A percentile compares a stretch with the other conserved stretches of the same genome.
phyloP scores from a whole-genome alignment of 2,797 vertebrate species.

The Tarsius wallacei region DNA sequence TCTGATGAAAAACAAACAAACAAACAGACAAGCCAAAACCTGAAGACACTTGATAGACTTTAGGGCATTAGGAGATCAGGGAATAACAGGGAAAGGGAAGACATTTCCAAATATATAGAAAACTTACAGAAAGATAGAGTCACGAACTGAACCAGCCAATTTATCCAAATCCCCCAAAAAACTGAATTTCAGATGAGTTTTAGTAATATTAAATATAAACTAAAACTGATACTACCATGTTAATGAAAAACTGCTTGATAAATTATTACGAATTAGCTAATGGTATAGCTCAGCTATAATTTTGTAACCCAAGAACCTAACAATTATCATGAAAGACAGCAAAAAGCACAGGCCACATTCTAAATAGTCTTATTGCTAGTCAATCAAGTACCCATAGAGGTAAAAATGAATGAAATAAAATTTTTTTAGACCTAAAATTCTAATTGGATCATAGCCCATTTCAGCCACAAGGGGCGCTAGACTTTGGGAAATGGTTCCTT shows the following conservation, averaged over 20 bases:
- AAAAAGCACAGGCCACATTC: not conserved
- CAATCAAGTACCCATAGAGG: not conserved
- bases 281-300: not conserved
- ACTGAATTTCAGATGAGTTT: not conserved
- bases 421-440: not conserved
- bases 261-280: not conserved
- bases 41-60: not conserved
- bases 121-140: not conserved
- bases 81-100: not conserved
- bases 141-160: not conserved
- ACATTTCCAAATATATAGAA: not conserved
- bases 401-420: not conserved
- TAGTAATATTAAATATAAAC: not conserved
- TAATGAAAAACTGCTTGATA: not conserved
- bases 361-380: not conserved
- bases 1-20: too few species aligned
- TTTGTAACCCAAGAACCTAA: not conserved
- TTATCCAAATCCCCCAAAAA: not conserved
- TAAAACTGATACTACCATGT: not conserved
- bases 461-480: too few species aligned
- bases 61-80: not conserved
- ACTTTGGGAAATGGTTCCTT: not conserved
- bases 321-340: not conserved
- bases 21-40: too few species aligned
- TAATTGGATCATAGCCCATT: not conserved